Evolutionary conservation across 2,888 invertebrate genomes (phyloP).

Genomic region (Ernsta delagoae): DNA sequence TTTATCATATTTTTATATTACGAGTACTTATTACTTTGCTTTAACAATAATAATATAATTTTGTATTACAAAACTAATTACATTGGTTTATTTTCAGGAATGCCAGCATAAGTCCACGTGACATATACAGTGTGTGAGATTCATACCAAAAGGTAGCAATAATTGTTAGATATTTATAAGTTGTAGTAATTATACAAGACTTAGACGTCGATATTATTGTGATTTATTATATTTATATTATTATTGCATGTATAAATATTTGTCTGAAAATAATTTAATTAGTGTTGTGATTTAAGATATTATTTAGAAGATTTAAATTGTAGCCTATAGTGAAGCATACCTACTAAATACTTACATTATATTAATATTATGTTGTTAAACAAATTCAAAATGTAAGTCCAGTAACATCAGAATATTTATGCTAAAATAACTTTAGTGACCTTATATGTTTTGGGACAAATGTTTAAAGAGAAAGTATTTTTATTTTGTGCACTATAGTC

Average conservation of each 20-base stretch:
- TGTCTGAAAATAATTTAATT: constrained; percentile 16
- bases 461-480: not conserved
- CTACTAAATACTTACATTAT: no score
- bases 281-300: not conserved
- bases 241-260: constrained; percentile 36
- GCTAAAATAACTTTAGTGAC: no score
- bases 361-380: no score
- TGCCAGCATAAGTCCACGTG: constrained; percentile 44
- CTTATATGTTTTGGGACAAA: no score
- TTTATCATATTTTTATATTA: no score
- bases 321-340: not conserved
- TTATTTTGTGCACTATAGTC: not conserved
- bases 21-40: no score
- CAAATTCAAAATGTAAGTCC: not conserved
- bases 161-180: constrained; percentile 30
- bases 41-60: not conserved
- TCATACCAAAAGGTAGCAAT: constrained; percentile 37
- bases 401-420: not conserved
- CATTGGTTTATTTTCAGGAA: constrained; percentile 45
- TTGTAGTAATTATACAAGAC: constrained; percentile 37
- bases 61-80: not conserved
- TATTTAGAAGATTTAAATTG: constrained; percentile 9
- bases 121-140: constrained; percentile 48
- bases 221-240: constrained; percentile 40
- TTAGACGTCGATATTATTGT: constrained; percentile 42